Base-by-base conservation (phyloP, 2,797 vertebrate species). In the Natrix natrix region DNA sequence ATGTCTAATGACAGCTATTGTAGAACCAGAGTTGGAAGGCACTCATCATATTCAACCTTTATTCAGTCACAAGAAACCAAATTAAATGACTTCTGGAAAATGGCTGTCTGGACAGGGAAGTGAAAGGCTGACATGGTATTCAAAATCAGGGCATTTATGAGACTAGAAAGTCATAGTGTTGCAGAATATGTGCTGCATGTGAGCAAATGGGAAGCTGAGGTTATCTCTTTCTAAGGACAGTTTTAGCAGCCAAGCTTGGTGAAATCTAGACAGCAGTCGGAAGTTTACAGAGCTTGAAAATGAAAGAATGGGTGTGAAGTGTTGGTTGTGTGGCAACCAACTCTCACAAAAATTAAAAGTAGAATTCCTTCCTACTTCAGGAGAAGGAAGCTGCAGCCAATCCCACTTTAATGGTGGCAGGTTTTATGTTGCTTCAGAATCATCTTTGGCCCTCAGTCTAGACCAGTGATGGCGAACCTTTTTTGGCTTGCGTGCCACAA, bases 361-460 rank as follows among this genome's bases (percentile, higher is more conserved):
- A 57, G 17, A 24, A 17, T 43, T 59, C 57, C 20, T 88, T 37
- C n/a, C n/a, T 88, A 17, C 14, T 88, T 32, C 32, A 43, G 55
- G 17, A 37, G n/a, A n/a, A 88, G n/a, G 92, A 91, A 60, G 13
- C 91, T 88, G 74, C 90, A 92, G 88, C 32, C 90, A 91, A 94
- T 74, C 28, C 93, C 10, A 91, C 43, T 43, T 83, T 83, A 48
- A 83, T 83, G 43, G 78, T 24, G 37, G 5, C 22, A 48, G 37
- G 37, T 43, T 83, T 24, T 83, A 3, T 48, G 10, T 48, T 83
- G 43, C 10, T 48, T 83, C 10, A 24, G 43, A 48, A 48, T 83
- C 10, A 83, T 43, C 4, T 37, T 43, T 48, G 22, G 43, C 4
- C 43, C 78, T 83, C 22, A 26, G 22, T 83, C 78, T 43, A 78